Evolutionary conservation across 2,113 vertebrate species (phyloP), one percentile per base, ranked within the genome.

Genomic region (Clinocottus analis): DNA sequence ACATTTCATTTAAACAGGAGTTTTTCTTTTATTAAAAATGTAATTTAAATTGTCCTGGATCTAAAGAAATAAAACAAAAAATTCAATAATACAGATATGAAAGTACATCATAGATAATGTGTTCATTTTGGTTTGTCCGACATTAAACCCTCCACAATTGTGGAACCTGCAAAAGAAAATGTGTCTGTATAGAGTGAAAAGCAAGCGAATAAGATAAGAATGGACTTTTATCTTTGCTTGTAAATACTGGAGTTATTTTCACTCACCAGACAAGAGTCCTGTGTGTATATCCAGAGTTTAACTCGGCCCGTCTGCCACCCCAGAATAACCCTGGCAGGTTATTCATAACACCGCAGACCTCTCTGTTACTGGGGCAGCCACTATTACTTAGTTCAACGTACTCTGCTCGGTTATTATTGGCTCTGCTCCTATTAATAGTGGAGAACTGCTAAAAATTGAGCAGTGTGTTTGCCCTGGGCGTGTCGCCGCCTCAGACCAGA

Each of bases 401-500:
- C 83, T 53, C 53, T 82, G 80, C 79, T 58, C 23, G 14, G 89
- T 91, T 95, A 94, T 93, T 94, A 93, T 92, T 90, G 91, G 90
- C 89, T 77, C 72, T 62, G 72, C 58, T 86, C 60, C 92, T 94
- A 94, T 94, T 93, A 94, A 94, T 92, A 94, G 92, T 11, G 72
- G 74, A 91, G 87, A 91, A 90, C 83, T 78, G 82, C 93, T 95
- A 93, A 92, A 92, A 94, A 93, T 81, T 90, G 87, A 87, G 84
- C 80, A 11, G 83, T 83, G 88, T 90, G 90, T 89, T 93, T 91
- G 89, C 87, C 82, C 89, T 86, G 82, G 82, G 89, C 31, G 81
- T 85, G 90, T 77, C 80, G 77, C 72, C 67, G 70, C 74, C 85
- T 78, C 84, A 72, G 82, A 88, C 78, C 72, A 37, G 89, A 85